A percentile compares a stretch with the other conserved stretches of the same genome.
Conservation (phyloP, 35 echinoderm and acorn worm genomes). For the Anneissia japonica region DNA sequence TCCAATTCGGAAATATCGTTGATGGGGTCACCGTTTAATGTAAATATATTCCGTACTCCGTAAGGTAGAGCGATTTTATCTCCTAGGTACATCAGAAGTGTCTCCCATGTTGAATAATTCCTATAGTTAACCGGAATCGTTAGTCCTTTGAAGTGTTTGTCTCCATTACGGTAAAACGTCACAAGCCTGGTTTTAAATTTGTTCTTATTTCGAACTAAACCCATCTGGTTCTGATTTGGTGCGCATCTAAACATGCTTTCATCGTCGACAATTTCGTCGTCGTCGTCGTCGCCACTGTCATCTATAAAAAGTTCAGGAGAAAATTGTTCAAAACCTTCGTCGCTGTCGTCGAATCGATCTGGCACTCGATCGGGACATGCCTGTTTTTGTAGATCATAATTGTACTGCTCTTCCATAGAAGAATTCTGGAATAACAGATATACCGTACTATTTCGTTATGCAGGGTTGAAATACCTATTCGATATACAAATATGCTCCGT, state of each 20-base stretch:
- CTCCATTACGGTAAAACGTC: conserved; percentile 89
- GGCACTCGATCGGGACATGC: not conserved
- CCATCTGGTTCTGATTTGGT: conserved; percentile 3
- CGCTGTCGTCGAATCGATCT: not conserved
- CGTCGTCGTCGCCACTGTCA: conserved; percentile 6
- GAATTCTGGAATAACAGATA: too few species aligned
- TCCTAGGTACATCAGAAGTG: conserved; percentile 49
- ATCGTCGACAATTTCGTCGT: conserved; percentile 24
- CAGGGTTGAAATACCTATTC: too few species aligned
- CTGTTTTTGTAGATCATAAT: not conserved
- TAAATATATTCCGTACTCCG: conserved; percentile 74
- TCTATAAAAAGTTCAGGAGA: not conserved
- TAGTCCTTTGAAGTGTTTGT: conserved; percentile 83
- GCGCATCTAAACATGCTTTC: conserved; percentile 63
- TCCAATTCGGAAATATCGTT: conserved; percentile 46
- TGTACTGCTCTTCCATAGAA: not conserved
- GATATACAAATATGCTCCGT: too few species aligned
- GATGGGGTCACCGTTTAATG: conserved; percentile 45
- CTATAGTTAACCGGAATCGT: conserved; percentile 61
- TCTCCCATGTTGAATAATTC: conserved; percentile 68
- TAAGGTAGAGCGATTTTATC: conserved; percentile 77
- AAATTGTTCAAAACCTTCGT: not conserved
- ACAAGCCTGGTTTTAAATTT: conserved; percentile 77
- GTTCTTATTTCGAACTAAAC: conserved; percentile 1
- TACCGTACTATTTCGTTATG: too few species aligned